Conservation (phyloP, 1,140 invertebrate species). For the Patella vulgata region DNA sequence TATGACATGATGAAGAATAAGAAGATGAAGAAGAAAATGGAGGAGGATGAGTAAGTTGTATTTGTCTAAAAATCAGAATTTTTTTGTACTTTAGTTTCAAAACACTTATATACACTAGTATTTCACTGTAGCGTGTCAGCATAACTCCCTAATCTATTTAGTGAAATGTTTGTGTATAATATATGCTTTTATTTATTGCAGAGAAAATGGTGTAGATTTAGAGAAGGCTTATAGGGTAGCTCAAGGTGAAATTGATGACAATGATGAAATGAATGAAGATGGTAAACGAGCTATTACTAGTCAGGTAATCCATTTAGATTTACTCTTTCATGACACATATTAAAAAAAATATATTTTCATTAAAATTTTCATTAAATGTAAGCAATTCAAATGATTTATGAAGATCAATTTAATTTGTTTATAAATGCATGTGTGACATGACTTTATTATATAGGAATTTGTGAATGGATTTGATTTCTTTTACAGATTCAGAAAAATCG, state of each 20-base stretch:
- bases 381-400: too few relatives aligned
- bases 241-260: not conserved
- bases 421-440: too few relatives aligned
- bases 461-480: conserved; percentile 6
- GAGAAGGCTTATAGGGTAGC: conserved; percentile 6
- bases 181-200: too few relatives aligned
- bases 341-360: not conserved
- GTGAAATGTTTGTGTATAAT: too few relatives aligned
- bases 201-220: conserved; percentile 13
- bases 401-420: too few relatives aligned
- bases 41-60: conserved; percentile 27
- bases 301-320: conserved; percentile 44
- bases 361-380: not conserved
- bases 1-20: conserved; percentile 55
- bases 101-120: too few relatives aligned
- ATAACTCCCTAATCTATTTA: too few relatives aligned
- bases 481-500: conserved; percentile 75
- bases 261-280: conserved; percentile 44
- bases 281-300: conserved; percentile 88
- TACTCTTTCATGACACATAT: too few relatives aligned
- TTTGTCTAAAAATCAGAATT: conserved; percentile 6
- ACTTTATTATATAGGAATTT: not conserved
- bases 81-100: too few relatives aligned
- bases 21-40: conserved; percentile 22
- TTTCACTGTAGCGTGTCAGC: too few relatives aligned